Evolutionary conservation across 2,113 vertebrate species (phyloP).

Genomic region (Centropus bengalensis): DNA sequence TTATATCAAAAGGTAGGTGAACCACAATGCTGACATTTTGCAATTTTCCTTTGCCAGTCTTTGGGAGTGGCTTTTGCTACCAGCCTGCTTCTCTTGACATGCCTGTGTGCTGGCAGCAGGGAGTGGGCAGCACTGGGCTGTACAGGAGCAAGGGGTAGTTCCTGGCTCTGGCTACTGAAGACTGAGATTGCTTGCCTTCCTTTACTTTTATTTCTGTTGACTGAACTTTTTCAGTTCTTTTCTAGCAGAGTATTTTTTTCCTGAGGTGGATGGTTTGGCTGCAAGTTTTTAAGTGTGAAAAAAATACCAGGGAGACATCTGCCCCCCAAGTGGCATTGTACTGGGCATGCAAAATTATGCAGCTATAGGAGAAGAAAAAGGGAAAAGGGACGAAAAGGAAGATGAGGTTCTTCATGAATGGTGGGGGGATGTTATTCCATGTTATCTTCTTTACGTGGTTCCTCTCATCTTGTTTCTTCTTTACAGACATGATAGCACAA

Average conservation of each 20-base stretch:
- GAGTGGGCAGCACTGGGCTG: neutral
- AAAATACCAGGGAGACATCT: neutral
- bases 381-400: neutral
- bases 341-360: neutral
- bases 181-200: neutral
- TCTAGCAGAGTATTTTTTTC: neutral
- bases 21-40: neutral
- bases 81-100: neutral
- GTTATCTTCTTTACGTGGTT: neutral
- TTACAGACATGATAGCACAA: neutral
- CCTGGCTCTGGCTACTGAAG: neutral
- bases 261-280: neutral
- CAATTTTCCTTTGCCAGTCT: too few species aligned
- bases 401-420: neutral
- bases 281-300: neutral
- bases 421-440: neutral
- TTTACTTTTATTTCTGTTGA: neutral
- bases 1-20: neutral
- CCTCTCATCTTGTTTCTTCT: neutral
- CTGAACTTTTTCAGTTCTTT: neutral
- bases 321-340: fast-evolving
- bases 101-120: neutral
- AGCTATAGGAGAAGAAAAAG: neutral
- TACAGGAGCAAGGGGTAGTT: fast-evolving
- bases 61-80: neutral